Conservation (phyloP, 1,140 invertebrate genomes). For the Drosophila sp. region DNA sequence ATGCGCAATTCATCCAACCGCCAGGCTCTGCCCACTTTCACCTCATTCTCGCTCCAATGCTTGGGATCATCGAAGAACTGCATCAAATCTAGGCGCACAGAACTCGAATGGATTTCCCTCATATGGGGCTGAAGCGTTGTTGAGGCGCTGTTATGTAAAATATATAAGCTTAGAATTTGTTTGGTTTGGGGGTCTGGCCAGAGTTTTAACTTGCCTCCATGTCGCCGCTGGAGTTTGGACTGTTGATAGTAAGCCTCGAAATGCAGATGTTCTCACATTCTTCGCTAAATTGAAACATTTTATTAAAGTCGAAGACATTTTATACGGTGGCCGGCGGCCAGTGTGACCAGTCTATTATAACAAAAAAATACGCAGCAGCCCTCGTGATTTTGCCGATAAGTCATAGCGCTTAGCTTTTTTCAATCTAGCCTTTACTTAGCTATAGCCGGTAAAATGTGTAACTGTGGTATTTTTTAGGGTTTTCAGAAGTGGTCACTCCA, state of each 20-base stretch:
- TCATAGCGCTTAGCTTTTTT: too few species aligned
- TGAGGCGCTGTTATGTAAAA: slow-evolving; percentile 64
- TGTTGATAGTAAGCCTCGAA: slow-evolving; percentile 32
- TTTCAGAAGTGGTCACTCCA: background rate
- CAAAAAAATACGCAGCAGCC: too few species aligned
- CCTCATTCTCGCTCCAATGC: slow-evolving; percentile 91
- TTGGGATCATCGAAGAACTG: slow-evolving; percentile 96
- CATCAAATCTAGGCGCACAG: slow-evolving; percentile 86
- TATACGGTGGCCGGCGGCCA: slow-evolving; percentile 23
- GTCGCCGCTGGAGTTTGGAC: slow-evolving; percentile 29
- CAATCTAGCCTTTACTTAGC: background rate
- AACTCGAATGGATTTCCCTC: slow-evolving; percentile 49
- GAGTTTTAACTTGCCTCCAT: slow-evolving; percentile 39
- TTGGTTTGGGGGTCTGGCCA: too few species aligned
- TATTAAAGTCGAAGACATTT: slow-evolving; percentile 64
- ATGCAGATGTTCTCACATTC: slow-evolving; percentile 37
- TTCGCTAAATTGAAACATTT: slow-evolving; percentile 72
- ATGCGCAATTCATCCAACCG: slow-evolving; percentile 94
- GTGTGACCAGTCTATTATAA: background rate
- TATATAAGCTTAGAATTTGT: slow-evolving; percentile 20
- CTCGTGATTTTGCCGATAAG: too few species aligned
- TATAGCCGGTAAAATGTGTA: background rate
- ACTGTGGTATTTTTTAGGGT: background rate
- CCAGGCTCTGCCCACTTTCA: slow-evolving; percentile 95
- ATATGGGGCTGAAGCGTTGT: slow-evolving; percentile 32